Conservation (phyloP, 2,888 invertebrate genomes). For the Argynnis bischoffii region DNA sequence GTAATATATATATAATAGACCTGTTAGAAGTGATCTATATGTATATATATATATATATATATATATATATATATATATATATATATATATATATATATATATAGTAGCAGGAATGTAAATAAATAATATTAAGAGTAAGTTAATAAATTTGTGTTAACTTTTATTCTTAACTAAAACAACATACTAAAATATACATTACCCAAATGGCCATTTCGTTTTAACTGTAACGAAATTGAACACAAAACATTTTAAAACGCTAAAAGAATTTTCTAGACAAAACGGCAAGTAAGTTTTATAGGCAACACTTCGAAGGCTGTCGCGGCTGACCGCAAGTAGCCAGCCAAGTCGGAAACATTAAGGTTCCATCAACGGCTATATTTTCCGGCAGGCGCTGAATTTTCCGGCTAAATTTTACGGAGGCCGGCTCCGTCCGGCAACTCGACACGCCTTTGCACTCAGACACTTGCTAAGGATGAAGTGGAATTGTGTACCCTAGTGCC, state of each 20-base stretch:
- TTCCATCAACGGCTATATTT: slow-evolving; percentile 78
- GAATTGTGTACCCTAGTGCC: slow-evolving; percentile 67
- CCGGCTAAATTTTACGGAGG: slow-evolving; percentile 58
- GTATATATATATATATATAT: too few species aligned
- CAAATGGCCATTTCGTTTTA: background rate
- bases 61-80: too few species aligned
- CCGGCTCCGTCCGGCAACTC: slow-evolving; percentile 63
- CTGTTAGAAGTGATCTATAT: too few species aligned
- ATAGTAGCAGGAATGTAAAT: too few species aligned
- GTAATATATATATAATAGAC: too few species aligned
- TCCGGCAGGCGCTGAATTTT: slow-evolving; percentile 65
- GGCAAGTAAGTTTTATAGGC: slow-evolving; percentile 54
- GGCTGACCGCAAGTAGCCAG: slow-evolving; percentile 70
- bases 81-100: too few species aligned
- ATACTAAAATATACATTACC: background rate
- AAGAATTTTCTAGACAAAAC: slow-evolving; percentile 36
- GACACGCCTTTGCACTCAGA: slow-evolving; percentile 81
- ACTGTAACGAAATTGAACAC: slow-evolving; percentile 1
- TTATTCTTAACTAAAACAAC: background rate
- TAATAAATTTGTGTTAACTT: background rate
- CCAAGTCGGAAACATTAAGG: slow-evolving; percentile 80
- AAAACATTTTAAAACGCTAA: slow-evolving; percentile 24
- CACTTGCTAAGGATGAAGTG: slow-evolving; percentile 65
- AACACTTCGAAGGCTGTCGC: slow-evolving; percentile 57
- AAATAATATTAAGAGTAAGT: too few species aligned